Conservation (phyloP, 2,888 invertebrate genomes). For the Cephonodes hylas region DNA sequence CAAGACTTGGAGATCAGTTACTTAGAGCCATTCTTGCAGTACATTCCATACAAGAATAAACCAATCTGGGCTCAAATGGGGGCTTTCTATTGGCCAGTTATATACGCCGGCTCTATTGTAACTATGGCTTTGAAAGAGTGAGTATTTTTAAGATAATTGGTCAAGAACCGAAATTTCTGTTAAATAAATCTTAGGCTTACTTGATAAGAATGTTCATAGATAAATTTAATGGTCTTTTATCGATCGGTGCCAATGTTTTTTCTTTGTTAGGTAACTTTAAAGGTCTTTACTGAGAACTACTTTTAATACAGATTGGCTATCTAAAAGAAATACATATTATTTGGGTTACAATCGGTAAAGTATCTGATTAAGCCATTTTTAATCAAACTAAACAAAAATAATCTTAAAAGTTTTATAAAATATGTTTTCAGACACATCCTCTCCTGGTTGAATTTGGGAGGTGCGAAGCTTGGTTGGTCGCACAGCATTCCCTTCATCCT, state of each 20-base stretch:
- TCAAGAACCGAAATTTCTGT: no score
- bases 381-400: neutral
- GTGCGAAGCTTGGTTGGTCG: slow-evolving; percentile 36
- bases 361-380: no score
- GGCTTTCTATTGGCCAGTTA: slow-evolving; percentile 76
- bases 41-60: slow-evolving; percentile 83
- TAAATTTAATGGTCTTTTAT: no score
- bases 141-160: slow-evolving; percentile 31
- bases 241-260: no score
- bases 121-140: slow-evolving; percentile 66
- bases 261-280: no score
- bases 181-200: no score
- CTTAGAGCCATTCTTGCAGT: slow-evolving; percentile 86
- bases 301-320: no score
- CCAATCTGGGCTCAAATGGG: slow-evolving; percentile 75
- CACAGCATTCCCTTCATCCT: slow-evolving; percentile 54
- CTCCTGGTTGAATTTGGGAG: slow-evolving; percentile 5
- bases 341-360: no score
- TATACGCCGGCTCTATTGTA: slow-evolving; percentile 58
- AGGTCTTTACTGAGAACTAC: no score
- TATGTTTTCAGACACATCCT: neutral
- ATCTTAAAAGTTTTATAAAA: neutral
- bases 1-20: slow-evolving; percentile 87
- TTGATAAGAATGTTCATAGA: no score
- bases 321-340: no score